phyloP scores from a whole-genome alignment of 2,797 vertebrate species.

The Huso huso region DNA sequence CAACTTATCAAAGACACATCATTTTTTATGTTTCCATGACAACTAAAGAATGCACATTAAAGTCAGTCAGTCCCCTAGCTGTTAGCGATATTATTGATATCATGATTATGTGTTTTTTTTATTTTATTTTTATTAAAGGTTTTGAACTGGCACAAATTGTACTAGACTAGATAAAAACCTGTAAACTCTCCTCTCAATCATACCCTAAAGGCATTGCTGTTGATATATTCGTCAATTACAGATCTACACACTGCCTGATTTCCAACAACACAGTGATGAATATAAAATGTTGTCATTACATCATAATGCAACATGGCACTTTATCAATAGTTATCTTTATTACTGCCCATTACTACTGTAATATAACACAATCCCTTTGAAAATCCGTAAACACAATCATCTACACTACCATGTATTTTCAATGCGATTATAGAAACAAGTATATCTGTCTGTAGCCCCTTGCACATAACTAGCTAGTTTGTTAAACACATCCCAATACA shows the following conservation, averaged over 20 bases:
- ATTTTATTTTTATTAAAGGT: too few species aligned
- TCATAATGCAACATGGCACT: not conserved
- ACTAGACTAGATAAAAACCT: not conserved
- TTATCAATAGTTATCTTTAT: too few species aligned
- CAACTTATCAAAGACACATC: not conserved
- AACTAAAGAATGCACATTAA: conserved; percentile 23
- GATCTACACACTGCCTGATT: not conserved
- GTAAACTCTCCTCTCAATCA: conserved; percentile 1
- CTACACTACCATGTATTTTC: not conserved
- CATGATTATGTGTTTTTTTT: too few species aligned
- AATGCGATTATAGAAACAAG: not conserved
- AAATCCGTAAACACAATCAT: not conserved
- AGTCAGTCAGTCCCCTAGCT: conserved; percentile 17
- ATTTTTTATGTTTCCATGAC: conserved; percentile 28
- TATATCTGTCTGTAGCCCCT: not conserved
- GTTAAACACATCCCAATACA: too few species aligned
- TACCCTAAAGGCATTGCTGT: not conserved
- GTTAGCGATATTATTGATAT: conserved; percentile 13
- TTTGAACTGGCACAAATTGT: not conserved
- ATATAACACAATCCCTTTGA: conserved; percentile 34
- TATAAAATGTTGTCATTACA: conserved; percentile 7
- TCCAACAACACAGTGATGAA: not conserved
- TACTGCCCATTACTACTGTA: conserved; percentile 22
- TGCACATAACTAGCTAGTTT: too few species aligned
- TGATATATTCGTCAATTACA: not conserved